These are phyloP conservation scores for Synanthedon formicaeformis DNA, from an alignment of 2,888 invertebrate species.

Conservation along the genomic window DNA sequence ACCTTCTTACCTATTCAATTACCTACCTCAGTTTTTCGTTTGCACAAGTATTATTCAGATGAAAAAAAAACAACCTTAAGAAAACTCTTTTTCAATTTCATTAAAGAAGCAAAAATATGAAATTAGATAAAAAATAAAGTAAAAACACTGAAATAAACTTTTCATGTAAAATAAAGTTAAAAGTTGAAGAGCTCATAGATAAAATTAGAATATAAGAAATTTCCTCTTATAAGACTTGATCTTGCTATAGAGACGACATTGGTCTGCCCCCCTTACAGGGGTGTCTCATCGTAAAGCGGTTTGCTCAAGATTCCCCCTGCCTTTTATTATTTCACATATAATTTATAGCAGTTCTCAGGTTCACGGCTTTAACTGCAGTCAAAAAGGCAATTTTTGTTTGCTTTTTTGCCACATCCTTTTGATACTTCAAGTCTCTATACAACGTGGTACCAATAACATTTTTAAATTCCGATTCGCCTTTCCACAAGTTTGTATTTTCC, in stretches of 20 bases:
- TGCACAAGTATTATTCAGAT: not conserved
- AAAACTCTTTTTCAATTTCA: no score
- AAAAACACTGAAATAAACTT: no score
- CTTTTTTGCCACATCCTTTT: slow-evolving; percentile 2
- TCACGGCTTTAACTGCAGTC: slow-evolving; percentile 24
- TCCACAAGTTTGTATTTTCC: slow-evolving; percentile 1
- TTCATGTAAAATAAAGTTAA: no score
- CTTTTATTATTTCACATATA: slow-evolving; percentile 60
- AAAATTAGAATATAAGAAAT: not conserved
- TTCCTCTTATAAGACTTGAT: slow-evolving; percentile 29
- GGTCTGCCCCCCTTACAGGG: slow-evolving; percentile 36
- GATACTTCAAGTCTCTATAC: slow-evolving; percentile 9
- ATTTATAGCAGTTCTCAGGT: slow-evolving; percentile 52
- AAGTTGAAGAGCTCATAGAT: no score
- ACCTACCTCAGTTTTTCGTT: slow-evolving; percentile 9
- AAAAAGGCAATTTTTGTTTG: slow-evolving; percentile 21
- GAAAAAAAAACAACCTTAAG: no score
- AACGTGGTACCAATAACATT: slow-evolving; percentile 4
- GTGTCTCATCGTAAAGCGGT: slow-evolving; percentile 54
- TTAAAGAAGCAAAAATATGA: no score
- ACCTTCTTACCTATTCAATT: slow-evolving; percentile 28
- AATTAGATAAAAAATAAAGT: no score
- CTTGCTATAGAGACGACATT: slow-evolving; percentile 50
- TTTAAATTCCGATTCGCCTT: slow-evolving; percentile 8
- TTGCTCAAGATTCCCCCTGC: slow-evolving; percentile 50